phyloP scores from a whole-genome alignment of 2,113 vertebrate species.

The Halichoerus grypus region DNA sequence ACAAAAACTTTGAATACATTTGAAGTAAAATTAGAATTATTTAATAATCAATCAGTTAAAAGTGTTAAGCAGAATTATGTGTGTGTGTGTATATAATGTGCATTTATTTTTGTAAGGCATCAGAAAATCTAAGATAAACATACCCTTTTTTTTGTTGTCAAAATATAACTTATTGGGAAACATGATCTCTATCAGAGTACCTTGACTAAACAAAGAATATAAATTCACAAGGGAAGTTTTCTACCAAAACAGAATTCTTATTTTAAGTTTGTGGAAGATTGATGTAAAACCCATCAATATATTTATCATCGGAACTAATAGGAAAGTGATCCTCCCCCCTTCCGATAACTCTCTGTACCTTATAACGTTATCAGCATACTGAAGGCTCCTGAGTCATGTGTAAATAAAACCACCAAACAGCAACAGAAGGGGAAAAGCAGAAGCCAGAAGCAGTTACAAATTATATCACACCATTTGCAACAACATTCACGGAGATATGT shows the following conservation, averaged over 20 bases:
- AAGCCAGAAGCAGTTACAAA: constrained; percentile 84
- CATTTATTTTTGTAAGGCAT: constrained; percentile 25
- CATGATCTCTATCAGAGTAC: background rate
- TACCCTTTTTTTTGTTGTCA: background rate
- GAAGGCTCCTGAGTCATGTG: constrained; percentile 83
- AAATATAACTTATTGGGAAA: constrained; percentile 28
- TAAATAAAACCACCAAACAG: constrained; percentile 78
- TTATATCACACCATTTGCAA: constrained; percentile 80
- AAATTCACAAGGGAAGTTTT: background rate
- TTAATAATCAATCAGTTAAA: background rate
- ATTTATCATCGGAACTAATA: constrained; percentile 48
- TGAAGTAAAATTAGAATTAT: background rate
- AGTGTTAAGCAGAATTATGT: background rate
- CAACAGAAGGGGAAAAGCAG: constrained; percentile 75
- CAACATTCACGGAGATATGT: constrained; percentile 81
- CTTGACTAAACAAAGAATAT: background rate
- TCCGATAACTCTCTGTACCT: constrained; percentile 61
- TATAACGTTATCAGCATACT: constrained; percentile 88
- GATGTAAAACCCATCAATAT: background rate
- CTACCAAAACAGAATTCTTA: background rate
- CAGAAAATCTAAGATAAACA: background rate
- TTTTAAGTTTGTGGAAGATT: background rate
- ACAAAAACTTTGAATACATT: background rate
- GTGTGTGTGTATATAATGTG: background rate
- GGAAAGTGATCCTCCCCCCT: constrained; percentile 46